Evolutionary conservation across 2,797 vertebrate species (phyloP).

Genomic region (Steatocranus sp.): DNA sequence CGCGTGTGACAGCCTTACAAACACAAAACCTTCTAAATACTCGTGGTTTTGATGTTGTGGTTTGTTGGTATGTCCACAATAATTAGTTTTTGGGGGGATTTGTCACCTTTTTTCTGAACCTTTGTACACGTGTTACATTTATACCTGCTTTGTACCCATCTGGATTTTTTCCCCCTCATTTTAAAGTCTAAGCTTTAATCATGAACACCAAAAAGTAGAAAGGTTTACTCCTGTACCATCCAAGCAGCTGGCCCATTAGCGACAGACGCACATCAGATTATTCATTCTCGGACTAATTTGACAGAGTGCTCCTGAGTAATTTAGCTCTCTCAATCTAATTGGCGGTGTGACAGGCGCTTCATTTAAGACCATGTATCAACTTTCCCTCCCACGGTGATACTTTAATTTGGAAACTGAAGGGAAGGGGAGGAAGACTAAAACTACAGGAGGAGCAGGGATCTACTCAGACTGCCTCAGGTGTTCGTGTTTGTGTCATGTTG

Average conservation of each 20-base stretch:
- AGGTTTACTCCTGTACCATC: background rate
- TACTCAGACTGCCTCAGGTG: background rate
- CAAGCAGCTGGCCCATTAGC: background rate
- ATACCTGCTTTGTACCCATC: background rate
- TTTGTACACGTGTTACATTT: background rate
- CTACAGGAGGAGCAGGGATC: background rate
- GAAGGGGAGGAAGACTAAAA: background rate
- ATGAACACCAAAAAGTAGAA: background rate
- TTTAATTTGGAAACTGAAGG: background rate
- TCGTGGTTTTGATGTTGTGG: background rate
- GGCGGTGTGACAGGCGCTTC: background rate
- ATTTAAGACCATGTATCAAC: conserved; percentile 32
- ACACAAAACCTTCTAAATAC: background rate
- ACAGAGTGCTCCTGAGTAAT: conserved; percentile 38
- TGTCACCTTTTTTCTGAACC: background rate
- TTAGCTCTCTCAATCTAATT: conserved; percentile 13
- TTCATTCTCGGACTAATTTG: conserved; percentile 23
- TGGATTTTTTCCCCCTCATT: fast-evolving
- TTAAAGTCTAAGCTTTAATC: background rate
- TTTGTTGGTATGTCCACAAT: background rate
- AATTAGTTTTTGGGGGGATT: background rate
- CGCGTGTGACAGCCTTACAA: background rate
- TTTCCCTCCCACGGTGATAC: conserved; percentile 16
- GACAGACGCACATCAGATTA: conserved; percentile 1
- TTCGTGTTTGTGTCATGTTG: background rate